Conservation (phyloP, 1,140 invertebrate genomes). For the Drosophila bipectinata region DNA sequence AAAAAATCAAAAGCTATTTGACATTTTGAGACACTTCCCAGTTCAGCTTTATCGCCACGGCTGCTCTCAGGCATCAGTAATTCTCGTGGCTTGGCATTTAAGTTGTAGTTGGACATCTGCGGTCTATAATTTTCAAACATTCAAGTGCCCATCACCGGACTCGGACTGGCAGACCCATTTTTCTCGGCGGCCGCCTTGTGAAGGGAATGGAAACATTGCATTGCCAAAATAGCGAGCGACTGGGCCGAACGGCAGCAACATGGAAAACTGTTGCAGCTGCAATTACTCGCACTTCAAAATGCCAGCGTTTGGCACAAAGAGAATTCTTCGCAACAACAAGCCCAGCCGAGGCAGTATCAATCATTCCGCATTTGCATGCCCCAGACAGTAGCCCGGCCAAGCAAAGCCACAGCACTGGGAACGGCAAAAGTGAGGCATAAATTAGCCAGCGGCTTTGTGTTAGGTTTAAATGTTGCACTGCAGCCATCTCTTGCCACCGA, state of each 20-base stretch:
- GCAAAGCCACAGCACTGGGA: constrained; percentile 26
- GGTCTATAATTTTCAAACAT: constrained; percentile 74
- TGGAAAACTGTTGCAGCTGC: constrained; percentile 81
- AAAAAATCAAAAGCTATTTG: neutral
- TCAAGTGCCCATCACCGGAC: constrained; percentile 67
- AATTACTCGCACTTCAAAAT: constrained; percentile 81
- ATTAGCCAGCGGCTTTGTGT: constrained; percentile 67
- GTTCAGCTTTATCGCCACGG: constrained; percentile 5
- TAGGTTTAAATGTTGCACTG: constrained; percentile 63
- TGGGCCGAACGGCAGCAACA: constrained; percentile 54
- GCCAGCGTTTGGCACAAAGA: constrained; percentile 78
- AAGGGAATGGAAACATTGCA: constrained; percentile 60
- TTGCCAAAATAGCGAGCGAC: constrained; percentile 56
- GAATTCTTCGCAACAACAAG: constrained; percentile 65
- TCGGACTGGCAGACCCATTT: constrained; percentile 61
- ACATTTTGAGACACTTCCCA: constrained; percentile 33
- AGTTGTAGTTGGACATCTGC: constrained; percentile 59
- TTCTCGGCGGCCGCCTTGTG: constrained; percentile 58
- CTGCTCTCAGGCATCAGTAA: constrained; percentile 5
- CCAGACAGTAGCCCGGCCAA: constrained; percentile 58
- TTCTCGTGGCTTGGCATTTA: constrained; percentile 56
- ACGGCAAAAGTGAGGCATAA: constrained; percentile 63
- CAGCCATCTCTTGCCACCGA: constrained; percentile 1
- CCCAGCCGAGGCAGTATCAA: constrained; percentile 70
- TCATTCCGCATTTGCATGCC: constrained; percentile 74